Evolutionary conservation across 2,797 vertebrate species (phyloP).

Genomic region (Arctocebus calabarensis): DNA sequence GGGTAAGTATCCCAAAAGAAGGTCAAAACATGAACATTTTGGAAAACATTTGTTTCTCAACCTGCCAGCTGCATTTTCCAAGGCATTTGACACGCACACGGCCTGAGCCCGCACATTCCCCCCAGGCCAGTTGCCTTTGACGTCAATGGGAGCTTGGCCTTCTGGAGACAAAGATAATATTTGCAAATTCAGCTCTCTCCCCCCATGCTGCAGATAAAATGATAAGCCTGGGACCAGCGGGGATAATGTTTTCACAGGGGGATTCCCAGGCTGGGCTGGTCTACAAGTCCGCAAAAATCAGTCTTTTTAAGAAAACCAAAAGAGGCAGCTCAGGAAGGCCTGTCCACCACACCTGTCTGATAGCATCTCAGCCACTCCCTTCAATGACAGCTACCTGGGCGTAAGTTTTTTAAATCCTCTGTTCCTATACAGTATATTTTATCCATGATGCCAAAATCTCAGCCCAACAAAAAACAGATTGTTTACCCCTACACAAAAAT

Average conservation of each 20-base stretch:
- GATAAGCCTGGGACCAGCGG: background rate
- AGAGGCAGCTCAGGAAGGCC: constrained; percentile 83
- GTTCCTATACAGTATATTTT: background rate
- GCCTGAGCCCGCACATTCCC: background rate
- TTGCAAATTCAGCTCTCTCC: constrained; percentile 41
- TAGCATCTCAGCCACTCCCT: constrained; percentile 87
- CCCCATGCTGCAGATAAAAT: background rate
- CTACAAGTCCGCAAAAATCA: constrained; percentile 84
- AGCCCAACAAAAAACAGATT: constrained; percentile 61
- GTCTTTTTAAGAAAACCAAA: constrained; percentile 81
- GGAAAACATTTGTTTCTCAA: constrained; percentile 26
- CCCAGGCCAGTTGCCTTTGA: constrained; percentile 50
- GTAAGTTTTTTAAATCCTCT: constrained; percentile 42
- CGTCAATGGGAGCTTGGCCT: constrained; percentile 72
- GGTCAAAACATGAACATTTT: background rate
- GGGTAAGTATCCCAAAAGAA: background rate
- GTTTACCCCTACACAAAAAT: background rate
- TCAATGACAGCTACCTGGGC: constrained; percentile 77
- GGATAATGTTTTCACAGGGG: constrained; percentile 49
- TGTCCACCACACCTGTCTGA: constrained; percentile 89
- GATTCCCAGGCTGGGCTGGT: constrained; percentile 42
- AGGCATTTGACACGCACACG: background rate
- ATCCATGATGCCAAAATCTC: background rate
- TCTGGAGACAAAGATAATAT: constrained; percentile 39
- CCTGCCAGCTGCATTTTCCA: background rate